Evolutionary conservation across 2,113 vertebrate species (phyloP), one percentile per base, ranked within the genome.

Genomic region (Scolopax mira): DNA sequence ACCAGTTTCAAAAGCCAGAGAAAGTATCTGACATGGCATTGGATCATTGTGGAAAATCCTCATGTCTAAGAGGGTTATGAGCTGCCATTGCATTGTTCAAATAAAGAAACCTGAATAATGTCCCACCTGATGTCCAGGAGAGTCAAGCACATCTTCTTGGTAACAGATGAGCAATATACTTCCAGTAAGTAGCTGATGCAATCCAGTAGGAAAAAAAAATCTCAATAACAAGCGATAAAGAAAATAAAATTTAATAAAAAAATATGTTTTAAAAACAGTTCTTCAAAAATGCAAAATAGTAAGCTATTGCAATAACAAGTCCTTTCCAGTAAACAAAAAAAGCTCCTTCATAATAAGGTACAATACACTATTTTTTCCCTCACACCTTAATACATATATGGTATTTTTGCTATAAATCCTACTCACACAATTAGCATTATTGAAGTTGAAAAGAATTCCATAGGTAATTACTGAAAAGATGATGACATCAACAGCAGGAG

Each of bases 11-110:
- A 95, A 93, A 88, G 54, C 24, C 81, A 79, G 22, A 81, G 51
- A 94, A 91, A 94, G 19, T 66, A 80, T 61, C 65, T 89, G 55
- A 60, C 48, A 19, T 73, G 48, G 30, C 61, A 95, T 77, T 94
- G 75, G 92, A 90, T 94, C 8, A 5, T 41, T 89, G 57, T 51
- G 94, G 93, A 88, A 96, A 97, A 90, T 93, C 70, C 66, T 75
- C 87, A 91, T 55, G 78, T 83, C 17, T 93, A 42, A 42, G 77
- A 90, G 78, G 88, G 96, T 97, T 96, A 93, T 19, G 39, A 89
- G 42, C 55, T 97, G 61, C 67, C 79, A 87, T 90, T 84, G 88
- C 49, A 93, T 93, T 97, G 95, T 39, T 89, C 88, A 90, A 92
- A 41, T 39, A 92, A 11, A 89, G 78, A 96, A 94, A 88, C 70